phyloP scores from a whole-genome alignment of 92 coral and sea anemone species.

The Metridium senile region DNA sequence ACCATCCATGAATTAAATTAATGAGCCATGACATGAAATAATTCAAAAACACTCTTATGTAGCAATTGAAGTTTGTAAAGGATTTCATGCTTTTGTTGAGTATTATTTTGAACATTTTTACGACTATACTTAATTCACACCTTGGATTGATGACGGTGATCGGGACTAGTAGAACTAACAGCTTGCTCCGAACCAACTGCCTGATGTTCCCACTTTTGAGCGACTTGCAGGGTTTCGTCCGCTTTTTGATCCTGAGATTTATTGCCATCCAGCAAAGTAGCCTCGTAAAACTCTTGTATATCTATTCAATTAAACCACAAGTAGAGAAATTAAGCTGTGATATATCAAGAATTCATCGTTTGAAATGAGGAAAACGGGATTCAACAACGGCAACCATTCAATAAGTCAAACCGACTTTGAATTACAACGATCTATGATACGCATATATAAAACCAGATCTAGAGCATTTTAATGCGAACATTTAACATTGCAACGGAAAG shows the following conservation, averaged over 20 bases:
- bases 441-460: constrained; percentile 22
- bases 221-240: constrained; percentile 81
- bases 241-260: constrained; percentile 85
- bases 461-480: constrained; percentile 6
- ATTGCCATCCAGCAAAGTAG: constrained; percentile 81
- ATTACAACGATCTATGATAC: constrained; percentile 23
- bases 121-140: background rate
- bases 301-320: constrained; percentile 60
- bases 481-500: constrained; percentile 11
- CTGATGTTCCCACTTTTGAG: constrained; percentile 78
- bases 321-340: constrained; percentile 11
- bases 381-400: constrained; percentile 4
- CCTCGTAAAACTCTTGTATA: constrained; percentile 97
- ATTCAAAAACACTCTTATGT: background rate
- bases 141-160: constrained; percentile 1
- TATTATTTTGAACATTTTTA: background rate
- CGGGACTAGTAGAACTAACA: background rate
- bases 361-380: constrained; percentile 3
- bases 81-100: background rate
- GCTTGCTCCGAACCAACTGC: constrained; percentile 23
- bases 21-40: constrained; percentile 9
- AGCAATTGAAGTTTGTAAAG: constrained; percentile 1
- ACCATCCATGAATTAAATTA: constrained; percentile 4
- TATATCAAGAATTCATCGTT: background rate
- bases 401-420: constrained; percentile 11